phyloP scores from a whole-genome alignment of 2,113 vertebrate genomes.

The Hyperopisus bebe region DNA sequence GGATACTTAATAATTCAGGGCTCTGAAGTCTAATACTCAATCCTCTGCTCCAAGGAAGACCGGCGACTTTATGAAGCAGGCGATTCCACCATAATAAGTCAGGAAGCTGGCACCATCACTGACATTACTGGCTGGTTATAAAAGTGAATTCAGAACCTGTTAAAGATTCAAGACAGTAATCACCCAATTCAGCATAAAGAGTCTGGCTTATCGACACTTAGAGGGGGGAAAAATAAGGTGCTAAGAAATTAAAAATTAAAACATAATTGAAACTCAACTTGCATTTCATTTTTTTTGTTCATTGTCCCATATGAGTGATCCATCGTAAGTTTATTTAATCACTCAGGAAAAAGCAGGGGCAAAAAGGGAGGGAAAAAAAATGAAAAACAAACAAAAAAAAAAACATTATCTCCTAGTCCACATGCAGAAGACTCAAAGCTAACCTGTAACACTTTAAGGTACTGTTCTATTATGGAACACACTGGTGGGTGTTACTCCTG shows the following conservation, averaged over 20 bases:
- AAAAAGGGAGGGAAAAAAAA: not conserved
- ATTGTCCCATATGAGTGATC: not conserved
- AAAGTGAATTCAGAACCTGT: not conserved
- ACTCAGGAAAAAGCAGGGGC: not conserved
- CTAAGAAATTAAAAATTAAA: not conserved
- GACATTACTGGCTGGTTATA: not conserved
- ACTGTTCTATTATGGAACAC: not conserved
- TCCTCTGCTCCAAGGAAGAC: not conserved
- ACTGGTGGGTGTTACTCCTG: not conserved
- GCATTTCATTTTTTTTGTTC: not conserved
- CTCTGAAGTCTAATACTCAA: not conserved
- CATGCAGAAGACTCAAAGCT: not conserved
- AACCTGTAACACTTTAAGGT: not conserved
- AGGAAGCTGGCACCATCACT: not conserved
- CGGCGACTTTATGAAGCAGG: not conserved
- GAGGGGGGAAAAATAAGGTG: too few species aligned
- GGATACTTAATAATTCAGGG: not conserved
- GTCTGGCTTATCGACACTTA: not conserved
- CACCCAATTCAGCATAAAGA: not conserved
- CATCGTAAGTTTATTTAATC: not conserved
- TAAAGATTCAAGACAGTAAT: not conserved
- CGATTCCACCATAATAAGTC: not conserved
- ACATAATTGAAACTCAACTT: not conserved
- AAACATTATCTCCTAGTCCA: not conserved
- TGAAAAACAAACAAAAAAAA: not conserved